phyloP scores from a whole-genome alignment of 2,888 invertebrate genomes.

The Callinectes sapidus region DNA sequence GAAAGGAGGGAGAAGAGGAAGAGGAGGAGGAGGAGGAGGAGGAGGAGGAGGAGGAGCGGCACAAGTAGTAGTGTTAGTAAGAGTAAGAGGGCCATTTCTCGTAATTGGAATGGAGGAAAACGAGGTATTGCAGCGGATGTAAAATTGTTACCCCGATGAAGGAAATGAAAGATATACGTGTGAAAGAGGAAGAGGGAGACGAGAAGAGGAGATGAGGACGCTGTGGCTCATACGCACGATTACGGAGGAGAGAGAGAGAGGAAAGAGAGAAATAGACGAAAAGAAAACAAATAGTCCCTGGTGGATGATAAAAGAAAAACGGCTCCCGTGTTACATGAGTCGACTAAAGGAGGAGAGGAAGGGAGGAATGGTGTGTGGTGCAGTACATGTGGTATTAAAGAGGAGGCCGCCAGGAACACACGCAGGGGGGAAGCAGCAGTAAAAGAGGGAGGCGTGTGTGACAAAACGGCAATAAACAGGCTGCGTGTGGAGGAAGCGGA shows the following conservation, averaged over 20 bases:
- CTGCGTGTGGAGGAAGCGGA: not conserved
- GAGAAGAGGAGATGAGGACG: not conserved
- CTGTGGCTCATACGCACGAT: not conserved
- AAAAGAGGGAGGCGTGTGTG: slow-evolving; percentile 33
- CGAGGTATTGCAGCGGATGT: not conserved
- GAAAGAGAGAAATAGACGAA: not conserved
- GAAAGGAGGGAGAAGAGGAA: not conserved
- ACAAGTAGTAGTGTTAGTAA: not conserved
- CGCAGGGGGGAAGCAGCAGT: not conserved
- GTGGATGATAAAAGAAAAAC: not conserved
- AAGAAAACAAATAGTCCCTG: not conserved
- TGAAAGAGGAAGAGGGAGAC: not conserved
- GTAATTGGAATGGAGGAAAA: slow-evolving; percentile 27
- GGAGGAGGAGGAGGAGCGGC: not conserved
- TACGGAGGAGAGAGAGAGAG: not conserved
- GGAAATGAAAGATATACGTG: slow-evolving; percentile 8
- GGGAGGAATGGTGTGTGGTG: slow-evolving; percentile 18
- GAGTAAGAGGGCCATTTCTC: not conserved
- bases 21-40: not conserved
- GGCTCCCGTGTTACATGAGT: not conserved
- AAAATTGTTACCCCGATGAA: not conserved
- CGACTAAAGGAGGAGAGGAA: slow-evolving; percentile 17
- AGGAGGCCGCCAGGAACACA: not conserved
- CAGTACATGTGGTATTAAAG: slow-evolving; percentile 7
- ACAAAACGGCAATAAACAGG: slow-evolving; percentile 1